phyloP scores from a whole-genome alignment of 2,888 invertebrate genomes.

The Ophion slaviceki region DNA sequence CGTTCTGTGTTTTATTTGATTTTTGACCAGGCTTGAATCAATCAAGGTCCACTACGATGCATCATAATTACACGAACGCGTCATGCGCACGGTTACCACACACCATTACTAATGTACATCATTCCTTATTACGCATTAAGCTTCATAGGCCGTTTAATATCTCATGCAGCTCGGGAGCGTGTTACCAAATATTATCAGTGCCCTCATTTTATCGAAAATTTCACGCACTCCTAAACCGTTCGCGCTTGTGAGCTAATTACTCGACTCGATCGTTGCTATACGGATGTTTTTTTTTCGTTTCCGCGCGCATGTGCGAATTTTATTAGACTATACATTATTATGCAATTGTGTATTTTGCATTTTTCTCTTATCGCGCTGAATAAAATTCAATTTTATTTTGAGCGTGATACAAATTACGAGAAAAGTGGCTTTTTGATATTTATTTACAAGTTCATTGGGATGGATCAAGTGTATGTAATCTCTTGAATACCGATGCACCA shows the following conservation, averaged over 20 bases:
- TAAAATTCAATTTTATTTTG: neutral
- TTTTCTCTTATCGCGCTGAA: neutral
- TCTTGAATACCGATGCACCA: too few relatives aligned
- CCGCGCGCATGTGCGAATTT: neutral
- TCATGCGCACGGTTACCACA: neutral
- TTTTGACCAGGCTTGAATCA: neutral
- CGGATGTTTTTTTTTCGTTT: too few relatives aligned
- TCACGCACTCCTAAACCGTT: neutral
- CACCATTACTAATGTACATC: neutral
- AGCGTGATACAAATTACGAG: neutral
- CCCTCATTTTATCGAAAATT: neutral
- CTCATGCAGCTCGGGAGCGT: constrained; percentile 1
- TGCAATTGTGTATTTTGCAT: neutral
- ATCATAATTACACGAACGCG: neutral
- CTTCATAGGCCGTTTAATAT: constrained; percentile 29
- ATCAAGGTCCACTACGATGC: neutral
- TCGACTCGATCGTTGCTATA: neutral
- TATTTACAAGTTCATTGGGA: neutral
- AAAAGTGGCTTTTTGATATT: neutral
- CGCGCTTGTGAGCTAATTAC: neutral
- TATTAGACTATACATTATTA: neutral
- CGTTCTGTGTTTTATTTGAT: neutral
- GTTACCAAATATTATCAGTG: constrained; percentile 39
- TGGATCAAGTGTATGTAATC: too few relatives aligned
- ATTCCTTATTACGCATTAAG: constrained; percentile 9